Percentiles rank a stretch among this genome's conserved stretches.
Evolutionary conservation across 2,113 vertebrate genomes (phyloP).

Genomic region (Pristiophorus japonicus): DNA sequence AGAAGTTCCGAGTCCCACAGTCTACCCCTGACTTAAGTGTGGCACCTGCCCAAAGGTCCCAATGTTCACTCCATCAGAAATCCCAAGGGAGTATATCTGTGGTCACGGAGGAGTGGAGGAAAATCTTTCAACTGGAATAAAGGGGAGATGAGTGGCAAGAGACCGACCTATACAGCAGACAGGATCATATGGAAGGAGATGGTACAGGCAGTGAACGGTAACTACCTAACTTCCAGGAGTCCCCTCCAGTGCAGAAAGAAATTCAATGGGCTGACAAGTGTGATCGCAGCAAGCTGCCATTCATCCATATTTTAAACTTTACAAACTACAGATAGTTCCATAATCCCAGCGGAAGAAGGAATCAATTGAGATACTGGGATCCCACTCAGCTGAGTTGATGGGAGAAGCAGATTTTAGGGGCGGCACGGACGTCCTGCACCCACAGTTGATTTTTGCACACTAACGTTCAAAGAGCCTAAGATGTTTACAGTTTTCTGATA

Average conservation of each 20-base stretch:
- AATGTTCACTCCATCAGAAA: not conserved
- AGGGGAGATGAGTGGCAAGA: not conserved
- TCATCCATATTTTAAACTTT: not conserved
- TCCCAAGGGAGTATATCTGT: not conserved
- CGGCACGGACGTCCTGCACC: not conserved
- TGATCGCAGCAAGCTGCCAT: not conserved
- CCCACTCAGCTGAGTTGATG: not conserved
- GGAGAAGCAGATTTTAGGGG: not conserved
- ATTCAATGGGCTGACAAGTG: not conserved
- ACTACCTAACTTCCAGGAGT: not conserved
- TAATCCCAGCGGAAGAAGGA: not conserved
- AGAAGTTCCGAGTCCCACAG: not conserved
- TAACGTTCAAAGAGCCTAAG: not conserved
- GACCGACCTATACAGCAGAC: not conserved
- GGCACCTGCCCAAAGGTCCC: not conserved
- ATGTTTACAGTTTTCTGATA: not conserved
- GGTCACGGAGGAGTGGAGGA: too few relatives aligned
- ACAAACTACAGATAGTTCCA: not conserved
- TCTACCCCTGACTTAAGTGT: not conserved
- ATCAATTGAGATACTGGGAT: not conserved
- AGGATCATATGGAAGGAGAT: not conserved
- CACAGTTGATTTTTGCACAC: not conserved
- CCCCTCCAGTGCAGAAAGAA: not conserved
- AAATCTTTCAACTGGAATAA: not conserved
- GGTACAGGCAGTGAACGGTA: not conserved